These are phyloP conservation scores for Mallotus villosus DNA, from an alignment of 2,797 vertebrate genomes.

Conservation along the genomic window DNA sequence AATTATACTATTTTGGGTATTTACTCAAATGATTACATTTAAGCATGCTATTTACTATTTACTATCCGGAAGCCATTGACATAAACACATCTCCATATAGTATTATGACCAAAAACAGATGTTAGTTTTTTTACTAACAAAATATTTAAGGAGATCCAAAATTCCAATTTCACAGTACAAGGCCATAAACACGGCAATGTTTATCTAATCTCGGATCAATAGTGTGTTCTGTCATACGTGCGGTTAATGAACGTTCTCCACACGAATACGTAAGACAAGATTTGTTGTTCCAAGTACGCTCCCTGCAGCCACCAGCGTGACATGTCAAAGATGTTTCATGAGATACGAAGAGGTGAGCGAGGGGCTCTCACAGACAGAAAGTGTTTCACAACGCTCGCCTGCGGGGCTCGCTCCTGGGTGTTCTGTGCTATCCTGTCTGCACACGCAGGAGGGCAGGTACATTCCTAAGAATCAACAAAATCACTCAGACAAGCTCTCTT, in stretches of 20 bases:
- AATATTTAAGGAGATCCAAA: background rate
- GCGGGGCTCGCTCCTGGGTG: constrained; percentile 52
- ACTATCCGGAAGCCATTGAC: background rate
- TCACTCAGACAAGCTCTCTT: constrained; percentile 46
- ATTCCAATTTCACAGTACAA: background rate
- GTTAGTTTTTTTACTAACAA: background rate
- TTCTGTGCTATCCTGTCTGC: constrained; percentile 53
- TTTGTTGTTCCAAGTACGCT: background rate
- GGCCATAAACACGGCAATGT: background rate
- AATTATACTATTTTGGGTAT: constrained; percentile 42
- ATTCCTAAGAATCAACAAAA: constrained; percentile 58
- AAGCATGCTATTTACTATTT: too few species aligned
- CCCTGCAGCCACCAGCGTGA: background rate
- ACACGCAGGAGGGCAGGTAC: constrained; percentile 53
- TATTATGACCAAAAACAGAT: background rate
- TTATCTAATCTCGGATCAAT: background rate
- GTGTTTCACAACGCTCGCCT: constrained; percentile 51
- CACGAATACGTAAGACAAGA: background rate
- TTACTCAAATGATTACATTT: constrained; percentile 22
- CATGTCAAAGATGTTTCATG: constrained; percentile 23
- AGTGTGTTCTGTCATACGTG: background rate
- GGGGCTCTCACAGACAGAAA: constrained; percentile 26
- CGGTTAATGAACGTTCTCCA: background rate
- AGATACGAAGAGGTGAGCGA: constrained; percentile 2
- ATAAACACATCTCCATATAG: background rate